Conservation (phyloP, 2,113 vertebrate genomes). For the Struthidea cinerea region DNA sequence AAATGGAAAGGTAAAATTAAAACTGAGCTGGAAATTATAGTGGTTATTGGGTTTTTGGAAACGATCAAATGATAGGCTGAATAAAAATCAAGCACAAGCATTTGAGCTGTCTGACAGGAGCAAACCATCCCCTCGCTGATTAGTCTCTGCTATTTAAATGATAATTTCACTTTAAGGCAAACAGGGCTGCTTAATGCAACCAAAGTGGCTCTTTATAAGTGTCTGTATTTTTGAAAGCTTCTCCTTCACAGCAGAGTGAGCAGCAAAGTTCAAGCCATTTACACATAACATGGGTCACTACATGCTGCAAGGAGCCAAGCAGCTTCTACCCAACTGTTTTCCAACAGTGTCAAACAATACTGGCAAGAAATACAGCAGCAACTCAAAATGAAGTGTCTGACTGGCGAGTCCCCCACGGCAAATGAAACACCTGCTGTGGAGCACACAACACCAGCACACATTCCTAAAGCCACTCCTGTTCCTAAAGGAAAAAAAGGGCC, state of each 20-base stretch:
- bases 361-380: background rate
- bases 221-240: background rate
- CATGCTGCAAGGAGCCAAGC: background rate
- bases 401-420: background rate
- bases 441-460: background rate
- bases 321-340: background rate
- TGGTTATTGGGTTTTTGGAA: background rate
- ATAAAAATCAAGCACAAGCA: background rate
- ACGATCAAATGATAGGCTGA: background rate
- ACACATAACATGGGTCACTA: slow-evolving; percentile 7
- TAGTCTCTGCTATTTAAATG: slow-evolving; percentile 44
- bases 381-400: background rate
- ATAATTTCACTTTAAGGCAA: slow-evolving; percentile 39
- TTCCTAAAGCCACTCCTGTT: background rate
- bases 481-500: background rate
- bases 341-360: background rate
- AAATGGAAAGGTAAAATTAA: background rate
- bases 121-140: background rate
- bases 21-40: background rate
- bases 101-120: background rate
- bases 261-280: background rate
- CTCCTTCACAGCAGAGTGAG: slow-evolving; percentile 26
- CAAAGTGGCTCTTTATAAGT: background rate
- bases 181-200: slow-evolving; percentile 5
- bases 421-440: background rate